A percentile compares a stretch with the other conserved stretches of the same genome.
Conservation (phyloP, 2,113 vertebrate species). For the Pavo muticus region DNA sequence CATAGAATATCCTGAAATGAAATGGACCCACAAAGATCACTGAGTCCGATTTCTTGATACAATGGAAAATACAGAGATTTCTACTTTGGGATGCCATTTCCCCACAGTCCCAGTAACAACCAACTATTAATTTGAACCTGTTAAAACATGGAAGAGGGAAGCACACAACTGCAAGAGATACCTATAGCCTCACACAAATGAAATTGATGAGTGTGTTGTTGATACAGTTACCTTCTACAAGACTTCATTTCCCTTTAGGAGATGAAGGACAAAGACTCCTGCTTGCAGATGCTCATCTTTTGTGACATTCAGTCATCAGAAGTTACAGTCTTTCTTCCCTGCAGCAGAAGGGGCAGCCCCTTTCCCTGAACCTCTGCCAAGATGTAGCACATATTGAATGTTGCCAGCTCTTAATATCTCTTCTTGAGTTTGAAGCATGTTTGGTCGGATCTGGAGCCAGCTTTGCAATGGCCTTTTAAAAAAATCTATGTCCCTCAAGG, state of each 20-base stretch:
- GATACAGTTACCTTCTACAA: not conserved
- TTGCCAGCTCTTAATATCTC: constrained; percentile 16
- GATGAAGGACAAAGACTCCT: not conserved
- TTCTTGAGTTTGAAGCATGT: not conserved
- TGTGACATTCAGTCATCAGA: not conserved
- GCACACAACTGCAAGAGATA: not conserved
- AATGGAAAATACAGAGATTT: not conserved
- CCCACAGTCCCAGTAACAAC: not conserved
- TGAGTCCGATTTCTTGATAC: not conserved
- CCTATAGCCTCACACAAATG: not conserved
- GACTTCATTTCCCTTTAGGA: not conserved
- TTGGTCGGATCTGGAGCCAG: not conserved
- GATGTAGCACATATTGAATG: not conserved
- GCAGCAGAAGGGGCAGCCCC: not conserved
- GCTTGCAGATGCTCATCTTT: not conserved
- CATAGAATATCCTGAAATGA: not conserved
- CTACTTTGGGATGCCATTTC: not conserved
- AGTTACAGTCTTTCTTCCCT: not conserved
- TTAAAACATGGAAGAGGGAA: not conserved
- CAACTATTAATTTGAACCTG: not conserved
- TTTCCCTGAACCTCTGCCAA: not conserved
- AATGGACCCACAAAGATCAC: not conserved
- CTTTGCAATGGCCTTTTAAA: not conserved
- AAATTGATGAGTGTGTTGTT: not conserved
- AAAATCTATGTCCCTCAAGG: not conserved